Base-by-base conservation (phyloP, 2,797 vertebrate species). In the Macrochelys suwanniensis region DNA sequence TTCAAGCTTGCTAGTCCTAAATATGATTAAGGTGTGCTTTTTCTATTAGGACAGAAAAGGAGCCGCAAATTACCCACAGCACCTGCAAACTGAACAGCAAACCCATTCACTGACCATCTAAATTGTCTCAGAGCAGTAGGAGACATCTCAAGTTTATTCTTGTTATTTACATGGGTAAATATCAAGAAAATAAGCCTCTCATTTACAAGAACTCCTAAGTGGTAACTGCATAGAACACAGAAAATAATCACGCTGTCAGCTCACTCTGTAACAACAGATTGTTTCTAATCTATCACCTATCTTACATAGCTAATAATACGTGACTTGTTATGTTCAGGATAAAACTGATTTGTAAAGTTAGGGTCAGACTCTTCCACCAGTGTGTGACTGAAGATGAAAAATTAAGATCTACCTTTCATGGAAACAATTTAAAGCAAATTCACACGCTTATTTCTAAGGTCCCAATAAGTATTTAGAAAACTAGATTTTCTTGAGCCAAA, bases 1-100 rank as follows among this genome's bases (percentile, higher is more conserved):
- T 94, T 61, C 96, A 96, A 94, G 57, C 77, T 45, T 88, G 49
- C 54, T 94, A 51, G 50, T 6, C 42, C 86, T 93, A 89, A 89
- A 92, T 93, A 89, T 95, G 74, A 94, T 96, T 96, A 92, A 95
- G 95, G 77, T 80, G 49, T 90, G 65, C 82, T 93, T 95, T 82
- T 95, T 93, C 91, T 54, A 94, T 94, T 51, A 96, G 81, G 47
- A 86, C 74, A 94, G 80, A 94, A 89, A 89, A 95, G 96, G 76
- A 89, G 50, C 50, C 83, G 50, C 25, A 93, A 93, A 94, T 95
- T 90, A 61, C 45, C 78, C 49, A 50, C 61, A 83, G 45, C 88
- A 87, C 77, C 95, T 97, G 94, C 68, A 95, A 93, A 94, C 17
- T 83, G 88, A 95, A 90, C 51, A 89, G 84, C 88, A 91, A 95